Evolutionary conservation across 2,113 vertebrate genomes (phyloP), one percentile per base, ranked within the genome.

Genomic region (Tauraco erythrolophus): DNA sequence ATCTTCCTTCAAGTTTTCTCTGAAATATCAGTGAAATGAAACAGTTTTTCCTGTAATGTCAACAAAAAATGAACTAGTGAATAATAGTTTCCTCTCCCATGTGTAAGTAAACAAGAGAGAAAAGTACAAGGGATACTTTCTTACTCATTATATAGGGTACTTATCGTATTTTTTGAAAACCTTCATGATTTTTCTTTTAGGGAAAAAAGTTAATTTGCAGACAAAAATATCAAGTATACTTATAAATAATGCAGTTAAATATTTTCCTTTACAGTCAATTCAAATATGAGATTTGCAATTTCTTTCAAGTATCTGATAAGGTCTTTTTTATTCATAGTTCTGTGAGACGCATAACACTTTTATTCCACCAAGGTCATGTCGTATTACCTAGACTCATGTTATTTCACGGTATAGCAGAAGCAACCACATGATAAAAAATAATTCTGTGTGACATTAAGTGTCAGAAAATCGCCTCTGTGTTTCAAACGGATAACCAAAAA

Each of bases 331-430:
- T 62, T 68, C 24, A 71, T 22, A 62, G 18, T 39, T 43, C 37
- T 45, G 3, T 6, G 53, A 70, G n/a, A n/a, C 5, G 1, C 3
- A 9, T 45, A 43, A 61, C 10, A 37, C 2, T 1, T 51, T 84
- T 6, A 43, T 76, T 81, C 30, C 27, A 45, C 11, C 14, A 71
- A 66, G 4, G 19, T 60, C 23, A 43, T 53, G 23, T 7, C 15
- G 16, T n/a, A 46, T 50, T 56, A n/a, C 19, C 35, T 70, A 51
- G 7, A 27, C 60, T 90, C 4, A 14, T 57, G 27, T 82, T 75
- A 43, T 54, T 88, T 60, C 35, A 79, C 23, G 60, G 23, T 27
- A 18, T 9, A 72, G 10, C 9, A 45, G 53, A 89, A 85, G 33
- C 2, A 24, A 45, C 10, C 27, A 60, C 17, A 39, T 58, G 16